phyloP scores from a whole-genome alignment of 1,140 invertebrate species.

The Oreohelix idahoensis region DNA sequence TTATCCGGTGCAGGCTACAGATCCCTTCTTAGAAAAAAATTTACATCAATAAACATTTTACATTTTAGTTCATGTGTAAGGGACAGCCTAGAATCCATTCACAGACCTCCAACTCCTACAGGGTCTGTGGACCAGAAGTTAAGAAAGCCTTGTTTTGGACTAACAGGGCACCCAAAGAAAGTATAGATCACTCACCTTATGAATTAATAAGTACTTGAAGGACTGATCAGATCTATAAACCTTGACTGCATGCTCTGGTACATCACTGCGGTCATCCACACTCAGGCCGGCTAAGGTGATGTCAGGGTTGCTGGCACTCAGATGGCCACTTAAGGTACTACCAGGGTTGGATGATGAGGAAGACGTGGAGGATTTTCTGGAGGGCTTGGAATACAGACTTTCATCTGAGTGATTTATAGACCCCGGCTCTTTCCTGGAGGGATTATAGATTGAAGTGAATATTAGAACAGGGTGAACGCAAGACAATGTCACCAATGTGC shows the following conservation, averaged over 20 bases:
- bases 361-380: conserved; percentile 57
- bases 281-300: conserved; percentile 72
- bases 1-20: too few relatives aligned
- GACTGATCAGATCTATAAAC: conserved; percentile 93
- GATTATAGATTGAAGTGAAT: not conserved
- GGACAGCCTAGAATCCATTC: too few relatives aligned
- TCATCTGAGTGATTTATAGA: conserved; percentile 64
- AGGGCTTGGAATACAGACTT: conserved; percentile 59
- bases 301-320: conserved; percentile 92
- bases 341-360: conserved; percentile 55
- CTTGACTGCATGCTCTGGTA: conserved; percentile 97
- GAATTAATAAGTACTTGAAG: conserved; percentile 96
- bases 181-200: conserved; percentile 78
- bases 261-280: conserved; percentile 79
- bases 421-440: not conserved
- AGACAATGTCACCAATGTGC: too few relatives aligned
- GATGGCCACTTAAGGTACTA: conserved; percentile 52
- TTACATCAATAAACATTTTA: too few relatives aligned
- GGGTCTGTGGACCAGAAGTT: too few relatives aligned
- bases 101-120: too few relatives aligned
- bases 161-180: too few relatives aligned
- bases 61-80: too few relatives aligned
- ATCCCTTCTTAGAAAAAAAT: too few relatives aligned
- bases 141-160: too few relatives aligned
- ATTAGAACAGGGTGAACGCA: too few relatives aligned